Base-by-base conservation (phyloP, 2,888 invertebrate species). In the Junonia oenone region DNA sequence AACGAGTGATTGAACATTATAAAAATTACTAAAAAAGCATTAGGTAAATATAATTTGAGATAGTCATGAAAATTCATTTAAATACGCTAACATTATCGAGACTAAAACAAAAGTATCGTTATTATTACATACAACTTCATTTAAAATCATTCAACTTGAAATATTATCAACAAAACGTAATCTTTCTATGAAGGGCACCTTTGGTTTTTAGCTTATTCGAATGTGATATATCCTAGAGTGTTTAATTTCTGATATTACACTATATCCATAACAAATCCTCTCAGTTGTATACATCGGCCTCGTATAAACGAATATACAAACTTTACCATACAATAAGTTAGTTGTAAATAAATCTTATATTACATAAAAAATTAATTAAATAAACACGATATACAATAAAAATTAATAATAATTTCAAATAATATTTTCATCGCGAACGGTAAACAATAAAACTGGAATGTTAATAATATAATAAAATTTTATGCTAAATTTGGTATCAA, bases 191-290 rank as follows among this genome's bases (percentile, higher is more conserved):
- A 92, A 94, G 94, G 95, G 95, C 94, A 95, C 94, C 94, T 95
- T 95, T 95, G 95, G 94, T 95, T 94, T 94, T 92, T 93, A 94
- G 93, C 93, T 93, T 94, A 93, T 76, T 83, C 88, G 80, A 90
- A 92, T 91, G 91, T 81, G 81, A 85, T 91, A 90, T 75, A 88
- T 85, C 83, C 88, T 87, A 88, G 82, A 81, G 83, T 85, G 84
- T 88, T 91, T 84, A 78, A 83, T 85, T 88, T 88, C 83, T 83
- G 83, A 69, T 81, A 81, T 80, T 83, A 84, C 77, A 79, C 83
- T 87, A 85, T 76, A 81, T 79, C 76, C 75, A 82, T 84, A 85
- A 83, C 84, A 85, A 87, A 82, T 83, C 83, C 78, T 83, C 83
- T 75, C 77, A 76, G 73, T 73, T 83, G 83, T 83, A 79, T 78